phyloP scores from a whole-genome alignment of 2,797 vertebrate genomes.

The Falco berigora region DNA sequence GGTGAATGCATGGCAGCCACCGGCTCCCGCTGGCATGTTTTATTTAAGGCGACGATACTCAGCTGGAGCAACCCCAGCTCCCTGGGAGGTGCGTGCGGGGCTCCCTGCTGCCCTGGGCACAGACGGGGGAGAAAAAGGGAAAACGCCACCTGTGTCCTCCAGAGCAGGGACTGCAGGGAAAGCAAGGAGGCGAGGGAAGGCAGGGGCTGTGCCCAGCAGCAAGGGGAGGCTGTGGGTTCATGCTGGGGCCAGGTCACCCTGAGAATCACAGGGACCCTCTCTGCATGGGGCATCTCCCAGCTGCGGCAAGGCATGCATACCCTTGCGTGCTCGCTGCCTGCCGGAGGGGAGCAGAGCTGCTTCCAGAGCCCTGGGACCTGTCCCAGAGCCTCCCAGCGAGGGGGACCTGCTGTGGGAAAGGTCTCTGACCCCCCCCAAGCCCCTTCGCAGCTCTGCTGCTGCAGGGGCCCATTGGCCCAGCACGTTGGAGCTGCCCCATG shows the following conservation, averaged over 20 bases:
- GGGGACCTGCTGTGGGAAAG: not conserved
- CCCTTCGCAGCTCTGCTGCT: not conserved
- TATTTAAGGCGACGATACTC: not conserved
- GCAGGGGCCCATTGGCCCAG: not conserved
- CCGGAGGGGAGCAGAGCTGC: not conserved
- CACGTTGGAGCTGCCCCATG: not conserved
- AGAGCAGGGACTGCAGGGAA: rapidly evolving
- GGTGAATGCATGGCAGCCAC: not conserved
- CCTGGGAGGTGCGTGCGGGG: rapidly evolving
- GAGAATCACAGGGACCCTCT: rapidly evolving
- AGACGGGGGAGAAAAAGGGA: not conserved
- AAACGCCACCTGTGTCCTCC: not conserved
- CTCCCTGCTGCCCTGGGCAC: not conserved
- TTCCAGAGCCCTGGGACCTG: not conserved
- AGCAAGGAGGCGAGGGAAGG: not conserved
- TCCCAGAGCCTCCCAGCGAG: rapidly evolving
- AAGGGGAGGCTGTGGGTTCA: not conserved
- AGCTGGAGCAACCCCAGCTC: not conserved
- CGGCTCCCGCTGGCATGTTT: not conserved
- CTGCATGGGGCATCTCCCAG: not conserved
- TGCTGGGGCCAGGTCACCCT: rapidly evolving
- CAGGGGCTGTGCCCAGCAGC: not conserved
- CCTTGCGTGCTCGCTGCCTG: not conserved
- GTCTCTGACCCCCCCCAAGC: rapidly evolving
- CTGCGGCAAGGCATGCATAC: rapidly evolving